Percentiles rank a stretch among this genome's conserved stretches.
Conservation (phyloP, 2,888 invertebrate species). For the Lordiphosa andalusiaca region DNA sequence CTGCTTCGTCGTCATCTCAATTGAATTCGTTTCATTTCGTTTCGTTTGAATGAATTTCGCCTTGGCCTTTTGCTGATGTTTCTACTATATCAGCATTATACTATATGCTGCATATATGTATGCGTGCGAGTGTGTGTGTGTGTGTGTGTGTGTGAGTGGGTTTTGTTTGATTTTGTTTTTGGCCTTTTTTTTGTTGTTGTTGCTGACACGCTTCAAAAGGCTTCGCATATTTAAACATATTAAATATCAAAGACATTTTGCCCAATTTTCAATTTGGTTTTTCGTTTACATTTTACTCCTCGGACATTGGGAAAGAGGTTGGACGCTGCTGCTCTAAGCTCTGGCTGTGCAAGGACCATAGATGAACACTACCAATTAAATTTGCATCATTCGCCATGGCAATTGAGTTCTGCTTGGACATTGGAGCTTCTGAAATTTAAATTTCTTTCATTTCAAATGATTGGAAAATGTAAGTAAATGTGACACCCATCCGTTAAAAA, state of each 20-base stretch:
- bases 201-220: slow-evolving; percentile 62
- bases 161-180: slow-evolving; percentile 13
- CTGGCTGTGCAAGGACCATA: not conserved
- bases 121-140: slow-evolving; percentile 14
- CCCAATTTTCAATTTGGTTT: slow-evolving; percentile 30
- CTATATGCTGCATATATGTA: slow-evolving; percentile 3
- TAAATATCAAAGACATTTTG: slow-evolving; percentile 72
- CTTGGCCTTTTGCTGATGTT: slow-evolving; percentile 64
- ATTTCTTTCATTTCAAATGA: no score
- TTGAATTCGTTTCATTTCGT: slow-evolving; percentile 77
- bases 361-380: slow-evolving; percentile 51
- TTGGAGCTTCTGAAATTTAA: no score
- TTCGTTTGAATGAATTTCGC: slow-evolving; percentile 75
- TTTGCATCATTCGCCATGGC: slow-evolving; percentile 63
- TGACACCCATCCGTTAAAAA: no score
- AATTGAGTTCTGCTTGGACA: slow-evolving; percentile 17
- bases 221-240: slow-evolving; percentile 74
- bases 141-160: slow-evolving; percentile 13
- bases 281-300: slow-evolving; percentile 27
- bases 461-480: no score
- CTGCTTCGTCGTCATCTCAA: slow-evolving; percentile 63
- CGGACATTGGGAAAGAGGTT: not conserved
- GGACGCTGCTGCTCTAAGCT: not conserved
- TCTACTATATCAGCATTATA: slow-evolving; percentile 60
- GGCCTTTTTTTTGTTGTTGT: slow-evolving; percentile 15